Base-by-base conservation (phyloP, 2,797 vertebrate species). In the Emydoidea blandingii region DNA sequence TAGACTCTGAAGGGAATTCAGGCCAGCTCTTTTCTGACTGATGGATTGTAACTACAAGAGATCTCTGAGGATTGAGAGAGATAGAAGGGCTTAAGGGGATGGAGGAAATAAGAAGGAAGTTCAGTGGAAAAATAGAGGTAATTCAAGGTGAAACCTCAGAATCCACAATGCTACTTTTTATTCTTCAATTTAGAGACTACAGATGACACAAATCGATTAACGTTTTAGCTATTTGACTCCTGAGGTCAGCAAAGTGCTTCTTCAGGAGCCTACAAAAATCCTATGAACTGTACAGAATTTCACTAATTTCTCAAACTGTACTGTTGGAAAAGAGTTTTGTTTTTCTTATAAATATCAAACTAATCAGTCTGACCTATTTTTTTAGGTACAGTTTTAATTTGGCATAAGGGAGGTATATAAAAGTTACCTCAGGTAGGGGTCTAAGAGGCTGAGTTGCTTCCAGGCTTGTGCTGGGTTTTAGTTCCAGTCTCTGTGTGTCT, bases 401-500 rank as follows among this genome's bases (percentile, higher is more conserved):
- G 56, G 59, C 1, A 7, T 15, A 52, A 3, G 37, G 88, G 87
- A 50, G 74, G 57, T 59, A n/a, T 62, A 57, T 54, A 91, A 74
- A 88, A 90, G 34, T 96, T 98, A 99, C 99, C 97, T 98, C 97
- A 83, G 98, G 83, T 53, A 90, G 8, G 27, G 97, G 82, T 41
- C 95, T 96, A 15, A 80, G 37, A 19, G 96, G 85, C 6, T 95
- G 94, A 93, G 97, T 86, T 52, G 94, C 81, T 91, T 98, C 98
- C 44, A 86, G 44, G 81, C 91, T 95, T 0, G 93, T 50, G 83
- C 18, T 98, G 65, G 98, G 98, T 97, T 99, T 99, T 92, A 99
- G 92, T 96, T 99, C 99, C 91, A 99, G 98, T 94, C 98, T 99
- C 95, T 99, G 99, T 0, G 99, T 99, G 98, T 99, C 99, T n/a